Base-by-base conservation (phyloP, 2,888 invertebrate species). In the Augiades crinisus region DNA sequence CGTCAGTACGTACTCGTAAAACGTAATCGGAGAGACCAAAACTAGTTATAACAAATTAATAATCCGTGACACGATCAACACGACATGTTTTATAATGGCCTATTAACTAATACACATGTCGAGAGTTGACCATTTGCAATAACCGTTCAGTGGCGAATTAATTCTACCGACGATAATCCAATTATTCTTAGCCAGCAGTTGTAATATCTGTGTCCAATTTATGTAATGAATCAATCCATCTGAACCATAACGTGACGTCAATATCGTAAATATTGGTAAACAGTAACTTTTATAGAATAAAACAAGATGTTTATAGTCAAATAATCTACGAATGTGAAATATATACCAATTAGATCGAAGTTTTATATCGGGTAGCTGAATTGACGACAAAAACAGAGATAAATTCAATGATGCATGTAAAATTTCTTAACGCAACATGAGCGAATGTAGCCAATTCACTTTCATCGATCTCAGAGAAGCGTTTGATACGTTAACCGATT, bases 371-470 rank as follows among this genome's bases (percentile, higher is more conserved):
- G 37, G 24, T 30, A 37, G 30, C 34, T 31, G 22, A 56, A 49
- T 58, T 47, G 37, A 36, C 46, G 49, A 57, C 51, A 55, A 59
- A 61, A 56, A 59, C 45, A 47, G 54, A 57, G 58, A 47, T 58
- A 51, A 50, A 56, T 57, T 52, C 54, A 59, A 62, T 64, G 62
- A 65, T 64, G 63, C 64, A 63, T 64, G 63, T 53, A 56, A 59
- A 59, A 63, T 63, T 57, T 60, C 57, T 60, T 54, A 64, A 61
- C 63, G 61, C 64, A 60, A 59, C 57, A 54, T 54, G 54, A 54
- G 47, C 56, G 56, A 59, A 58, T 52, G 51, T 54, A 38, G 47
- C 41, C 52, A 53, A 60, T 53, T 63, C 61, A 66, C 64, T 66
- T 66, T 66, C 64, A 62, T 56, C 40, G 41, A 46, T 55, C 55